Evolutionary conservation across 1,140 invertebrate species (phyloP).

Genomic region (Calliopsis andreniformis): DNA sequence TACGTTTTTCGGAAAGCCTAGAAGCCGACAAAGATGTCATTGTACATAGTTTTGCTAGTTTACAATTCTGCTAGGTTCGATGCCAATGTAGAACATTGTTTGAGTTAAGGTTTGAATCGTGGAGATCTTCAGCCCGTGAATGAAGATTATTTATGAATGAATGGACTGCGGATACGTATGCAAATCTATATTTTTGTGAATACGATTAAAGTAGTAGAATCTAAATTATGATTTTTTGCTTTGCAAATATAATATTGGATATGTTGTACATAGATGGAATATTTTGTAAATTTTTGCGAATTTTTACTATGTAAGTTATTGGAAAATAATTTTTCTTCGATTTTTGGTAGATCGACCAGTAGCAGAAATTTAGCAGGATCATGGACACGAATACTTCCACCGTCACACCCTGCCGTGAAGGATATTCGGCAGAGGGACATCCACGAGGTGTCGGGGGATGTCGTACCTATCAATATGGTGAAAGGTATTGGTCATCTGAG

Average conservation of each 20-base stretch:
- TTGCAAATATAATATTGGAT: too few relatives aligned
- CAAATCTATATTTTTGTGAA: too few relatives aligned
- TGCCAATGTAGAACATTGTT: too few relatives aligned
- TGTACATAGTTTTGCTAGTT: background rate
- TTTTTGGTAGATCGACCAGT: constrained; percentile 60
- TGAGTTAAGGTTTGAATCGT: too few relatives aligned
- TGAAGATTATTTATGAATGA: too few relatives aligned
- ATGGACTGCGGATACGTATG: too few relatives aligned
- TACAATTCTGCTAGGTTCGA: background rate
- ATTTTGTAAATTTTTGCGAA: too few relatives aligned
- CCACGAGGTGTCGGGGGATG: constrained; percentile 83
- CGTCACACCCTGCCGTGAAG: constrained; percentile 66
- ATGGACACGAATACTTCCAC: constrained; percentile 69
- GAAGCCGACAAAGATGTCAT: constrained; percentile 20
- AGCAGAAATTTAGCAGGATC: constrained; percentile 70
- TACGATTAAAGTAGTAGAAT: too few relatives aligned
- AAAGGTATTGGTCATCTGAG: constrained; percentile 85
- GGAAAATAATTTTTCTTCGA: background rate
- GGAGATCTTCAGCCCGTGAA: too few relatives aligned
- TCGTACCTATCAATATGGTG: constrained; percentile 84
- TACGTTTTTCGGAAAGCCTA: background rate
- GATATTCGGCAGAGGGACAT: constrained; percentile 79
- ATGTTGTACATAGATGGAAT: too few relatives aligned
- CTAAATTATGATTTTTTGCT: too few relatives aligned
- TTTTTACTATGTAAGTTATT: too few relatives aligned